Percentiles rank a stretch among this genome's conserved stretches.
Conservation (phyloP, 2,113 vertebrate species). For the Larimichthys crocea region DNA sequence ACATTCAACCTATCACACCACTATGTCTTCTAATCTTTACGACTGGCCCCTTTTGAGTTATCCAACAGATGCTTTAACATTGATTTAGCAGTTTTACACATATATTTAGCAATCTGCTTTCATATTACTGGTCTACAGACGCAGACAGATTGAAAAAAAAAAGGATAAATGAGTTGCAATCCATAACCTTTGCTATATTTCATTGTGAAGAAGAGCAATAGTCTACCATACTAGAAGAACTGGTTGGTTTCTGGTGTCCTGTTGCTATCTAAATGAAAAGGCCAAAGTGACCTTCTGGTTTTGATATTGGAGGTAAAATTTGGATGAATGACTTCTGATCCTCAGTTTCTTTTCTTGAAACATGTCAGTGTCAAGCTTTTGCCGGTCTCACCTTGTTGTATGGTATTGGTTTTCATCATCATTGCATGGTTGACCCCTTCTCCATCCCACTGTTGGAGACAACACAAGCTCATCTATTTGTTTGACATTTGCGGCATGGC, state of each 20-base stretch:
- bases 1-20: not conserved
- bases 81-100: not conserved
- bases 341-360: conserved; percentile 40
- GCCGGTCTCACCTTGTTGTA: conserved; percentile 3
- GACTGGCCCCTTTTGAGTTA: not conserved
- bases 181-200: not conserved
- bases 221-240: not conserved
- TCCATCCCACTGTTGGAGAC: conserved; percentile 46
- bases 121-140: not conserved
- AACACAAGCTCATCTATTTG: conserved; percentile 63
- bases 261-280: conserved; percentile 16
- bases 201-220: not conserved
- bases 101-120: not conserved
- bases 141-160: not conserved
- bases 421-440: conserved; percentile 56
- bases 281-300: conserved; percentile 46
- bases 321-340: conserved; percentile 64
- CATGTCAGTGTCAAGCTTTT: conserved; percentile 29
- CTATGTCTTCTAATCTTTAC: not conserved
- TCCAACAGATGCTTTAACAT: not conserved
- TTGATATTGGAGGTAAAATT: conserved; percentile 36
- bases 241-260: not conserved
- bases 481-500: conserved; percentile 68
- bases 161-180: not conserved
- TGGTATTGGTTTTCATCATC: conserved; percentile 47